Evolutionary conservation across 2,888 invertebrate species (phyloP).

Genomic region (Cepaea hortensis): DNA sequence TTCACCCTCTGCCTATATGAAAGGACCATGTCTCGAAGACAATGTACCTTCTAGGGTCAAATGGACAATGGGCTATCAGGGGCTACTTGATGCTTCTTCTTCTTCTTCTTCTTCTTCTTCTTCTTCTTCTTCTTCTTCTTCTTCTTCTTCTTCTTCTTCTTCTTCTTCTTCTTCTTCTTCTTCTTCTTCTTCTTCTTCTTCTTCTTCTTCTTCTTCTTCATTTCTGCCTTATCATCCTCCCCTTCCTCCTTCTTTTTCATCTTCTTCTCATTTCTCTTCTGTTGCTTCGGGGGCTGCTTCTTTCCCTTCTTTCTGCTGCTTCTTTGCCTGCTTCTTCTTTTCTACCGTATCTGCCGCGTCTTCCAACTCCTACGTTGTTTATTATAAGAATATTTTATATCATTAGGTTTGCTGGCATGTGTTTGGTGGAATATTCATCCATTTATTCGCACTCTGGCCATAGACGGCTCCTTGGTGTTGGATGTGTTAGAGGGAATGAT

Average conservation of each 20-base stretch:
- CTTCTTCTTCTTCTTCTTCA: neutral
- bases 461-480: no score
- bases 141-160: neutral
- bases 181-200: neutral
- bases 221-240: neutral
- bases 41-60: no score
- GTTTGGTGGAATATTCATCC: no score
- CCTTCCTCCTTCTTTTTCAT: neutral
- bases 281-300: neutral
- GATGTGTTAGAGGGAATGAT: no score
- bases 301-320: neutral
- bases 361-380: neutral
- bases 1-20: no score
- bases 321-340: neutral
- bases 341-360: neutral
- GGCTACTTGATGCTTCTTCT: no score
- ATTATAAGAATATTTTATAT: neutral
- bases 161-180: neutral
- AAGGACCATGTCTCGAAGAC: no score
- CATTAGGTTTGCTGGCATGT: no score
- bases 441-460: no score
- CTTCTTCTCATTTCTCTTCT: neutral
- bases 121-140: constrained; percentile 23
- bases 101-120: neutral
- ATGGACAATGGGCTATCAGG: no score